A percentile compares a stretch with the other conserved stretches of the same genome.
phyloP scores from a whole-genome alignment of 30 jellyfish, hydroid and myxozoan species.

The Aurelia sp. region DNA sequence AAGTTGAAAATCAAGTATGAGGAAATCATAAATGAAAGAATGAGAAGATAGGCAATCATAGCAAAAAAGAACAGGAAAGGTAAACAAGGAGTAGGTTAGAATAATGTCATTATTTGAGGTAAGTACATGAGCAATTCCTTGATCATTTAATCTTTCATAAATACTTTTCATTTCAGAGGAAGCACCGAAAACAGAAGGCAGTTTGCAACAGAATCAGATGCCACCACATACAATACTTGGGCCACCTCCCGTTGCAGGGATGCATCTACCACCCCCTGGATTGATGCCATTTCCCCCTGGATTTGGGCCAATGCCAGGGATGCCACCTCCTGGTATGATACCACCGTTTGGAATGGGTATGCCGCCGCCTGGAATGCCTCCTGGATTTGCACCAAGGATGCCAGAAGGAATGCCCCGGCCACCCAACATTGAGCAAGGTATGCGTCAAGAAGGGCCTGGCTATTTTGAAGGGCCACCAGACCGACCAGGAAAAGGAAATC shows the following conservation, averaged over 20 bases:
- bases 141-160: background rate
- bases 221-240: slow-evolving; percentile 70
- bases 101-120: no score
- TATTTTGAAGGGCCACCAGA: slow-evolving; percentile 24
- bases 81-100: no score
- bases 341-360: slow-evolving; percentile 69
- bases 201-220: slow-evolving; percentile 20
- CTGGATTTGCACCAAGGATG: slow-evolving; percentile 35
- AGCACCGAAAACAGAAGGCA: slow-evolving; percentile 10
- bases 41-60: no score
- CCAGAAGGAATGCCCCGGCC: slow-evolving; percentile 54
- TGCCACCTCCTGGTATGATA: slow-evolving; percentile 76
- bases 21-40: no score
- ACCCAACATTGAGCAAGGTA: slow-evolving; percentile 27
- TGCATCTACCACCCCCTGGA: slow-evolving; percentile 87
- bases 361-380: slow-evolving; percentile 81
- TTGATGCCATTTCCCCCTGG: slow-evolving; percentile 89
- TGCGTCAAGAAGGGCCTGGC: slow-evolving; percentile 29
- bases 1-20: no score
- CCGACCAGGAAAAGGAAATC: background rate
- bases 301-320: slow-evolving; percentile 72
- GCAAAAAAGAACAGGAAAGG: no score
- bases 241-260: slow-evolving; percentile 85
- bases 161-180: slow-evolving; percentile 16
- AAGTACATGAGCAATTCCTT: no score